Evolutionary conservation across 2,113 vertebrate genomes (phyloP).

Genomic region (Dromaius novaehollandiae): DNA sequence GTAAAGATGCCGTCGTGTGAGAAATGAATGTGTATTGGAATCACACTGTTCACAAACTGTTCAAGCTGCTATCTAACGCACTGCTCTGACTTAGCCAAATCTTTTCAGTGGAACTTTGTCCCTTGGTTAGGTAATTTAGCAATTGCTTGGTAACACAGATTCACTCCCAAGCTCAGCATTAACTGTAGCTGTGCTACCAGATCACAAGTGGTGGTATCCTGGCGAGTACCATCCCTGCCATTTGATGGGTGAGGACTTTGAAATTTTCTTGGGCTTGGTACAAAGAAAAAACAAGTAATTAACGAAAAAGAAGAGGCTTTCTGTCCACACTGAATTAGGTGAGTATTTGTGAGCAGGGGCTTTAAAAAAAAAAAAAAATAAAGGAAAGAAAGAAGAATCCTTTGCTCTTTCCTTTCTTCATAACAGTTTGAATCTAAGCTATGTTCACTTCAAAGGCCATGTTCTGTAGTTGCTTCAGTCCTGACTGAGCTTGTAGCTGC

Average conservation of each 20-base stretch:
- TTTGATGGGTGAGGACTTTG: background rate
- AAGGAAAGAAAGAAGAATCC: background rate
- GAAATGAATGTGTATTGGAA: background rate
- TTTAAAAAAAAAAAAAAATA: background rate
- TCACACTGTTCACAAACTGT: background rate
- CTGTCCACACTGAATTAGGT: background rate
- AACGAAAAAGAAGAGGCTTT: background rate
- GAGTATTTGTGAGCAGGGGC: background rate
- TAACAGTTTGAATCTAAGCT: background rate
- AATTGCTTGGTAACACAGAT: background rate
- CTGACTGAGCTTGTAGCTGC: constrained; percentile 12
- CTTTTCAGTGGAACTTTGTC: background rate
- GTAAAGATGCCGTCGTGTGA: background rate
- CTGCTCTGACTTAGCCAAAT: constrained; percentile 31
- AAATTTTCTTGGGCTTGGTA: background rate
- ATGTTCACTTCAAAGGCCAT: constrained; percentile 12
- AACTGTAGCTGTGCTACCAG: background rate
- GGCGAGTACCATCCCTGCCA: background rate
- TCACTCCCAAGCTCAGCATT: background rate
- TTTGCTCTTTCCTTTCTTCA: background rate
- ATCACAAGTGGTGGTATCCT: background rate
- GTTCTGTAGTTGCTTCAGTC: background rate
- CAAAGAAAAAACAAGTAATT: constrained; percentile 28
- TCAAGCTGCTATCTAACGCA: background rate
- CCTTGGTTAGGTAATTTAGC: background rate